Percentiles rank a stretch among this genome's conserved stretches.
phyloP scores from a whole-genome alignment of 2,888 invertebrate genomes.

The Scaptomyza flava region DNA sequence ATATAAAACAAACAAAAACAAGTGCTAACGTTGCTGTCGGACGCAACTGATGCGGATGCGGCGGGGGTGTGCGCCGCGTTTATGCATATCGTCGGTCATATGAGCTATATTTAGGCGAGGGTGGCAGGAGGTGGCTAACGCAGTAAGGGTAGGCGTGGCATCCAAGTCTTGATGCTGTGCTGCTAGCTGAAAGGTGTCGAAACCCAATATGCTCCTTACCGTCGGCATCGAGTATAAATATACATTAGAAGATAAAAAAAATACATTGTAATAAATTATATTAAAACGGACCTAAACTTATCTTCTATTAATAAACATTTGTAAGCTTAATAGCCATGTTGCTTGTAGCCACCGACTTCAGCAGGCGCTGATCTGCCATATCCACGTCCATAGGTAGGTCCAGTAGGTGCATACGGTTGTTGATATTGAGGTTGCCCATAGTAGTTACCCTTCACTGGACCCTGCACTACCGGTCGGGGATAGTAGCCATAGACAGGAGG shows the following conservation, averaged over 20 bases:
- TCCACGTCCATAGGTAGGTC: slow-evolving; percentile 35
- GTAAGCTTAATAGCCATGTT: slow-evolving; percentile 50
- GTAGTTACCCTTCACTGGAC: slow-evolving; percentile 30
- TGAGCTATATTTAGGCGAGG: no score
- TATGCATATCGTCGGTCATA: no score
- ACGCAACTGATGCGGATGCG: no score
- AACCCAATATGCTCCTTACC: no score
- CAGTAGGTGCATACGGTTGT: slow-evolving; percentile 19
- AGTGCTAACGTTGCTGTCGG: no score
- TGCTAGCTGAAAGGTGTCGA: no score
- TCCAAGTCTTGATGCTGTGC: no score
- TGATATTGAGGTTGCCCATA: slow-evolving; percentile 40
- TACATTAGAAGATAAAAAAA: slow-evolving; percentile 1
- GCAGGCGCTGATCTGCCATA: slow-evolving; percentile 23
- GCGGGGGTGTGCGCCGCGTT: no score
- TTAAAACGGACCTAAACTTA: neutral
- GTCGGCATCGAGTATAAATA: neutral
- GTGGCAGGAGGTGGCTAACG: no score
- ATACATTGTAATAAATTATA: slow-evolving; percentile 44
- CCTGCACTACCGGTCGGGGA: slow-evolving; percentile 22
- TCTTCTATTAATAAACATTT: neutral
- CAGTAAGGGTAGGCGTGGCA: no score
- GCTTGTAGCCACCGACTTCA: slow-evolving; percentile 42
- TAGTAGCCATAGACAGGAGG: slow-evolving; percentile 41
- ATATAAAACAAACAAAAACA: slow-evolving; percentile 7